Percentiles rank a stretch among this genome's conserved stretches.
Evolutionary conservation across 1,140 invertebrate species (phyloP).

Genomic region (Mizuhopecten yessoensis): DNA sequence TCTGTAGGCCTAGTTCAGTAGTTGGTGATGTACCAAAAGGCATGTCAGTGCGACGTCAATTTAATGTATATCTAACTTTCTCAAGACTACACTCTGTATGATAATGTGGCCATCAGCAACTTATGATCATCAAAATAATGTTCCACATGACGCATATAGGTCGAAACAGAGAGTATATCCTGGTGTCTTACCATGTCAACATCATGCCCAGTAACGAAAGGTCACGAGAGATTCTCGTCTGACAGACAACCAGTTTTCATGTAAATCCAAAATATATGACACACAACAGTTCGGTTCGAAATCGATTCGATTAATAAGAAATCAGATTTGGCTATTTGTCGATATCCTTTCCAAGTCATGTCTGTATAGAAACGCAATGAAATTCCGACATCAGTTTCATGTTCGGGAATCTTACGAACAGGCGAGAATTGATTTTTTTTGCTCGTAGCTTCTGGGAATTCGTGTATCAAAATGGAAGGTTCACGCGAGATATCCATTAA

Average conservation of each 20-base stretch:
- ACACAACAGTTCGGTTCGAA: neutral
- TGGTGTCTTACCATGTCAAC: neutral
- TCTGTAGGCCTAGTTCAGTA: too few relatives aligned
- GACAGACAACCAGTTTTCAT: neutral
- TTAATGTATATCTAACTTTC: too few relatives aligned
- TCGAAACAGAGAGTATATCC: neutral
- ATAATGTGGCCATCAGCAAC: too few relatives aligned
- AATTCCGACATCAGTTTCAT: constrained; percentile 9
- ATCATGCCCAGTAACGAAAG: constrained; percentile 17
- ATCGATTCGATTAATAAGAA: neutral
- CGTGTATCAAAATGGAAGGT: neutral
- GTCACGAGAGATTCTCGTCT: neutral
- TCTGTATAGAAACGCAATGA: neutral
- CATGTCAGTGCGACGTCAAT: too few relatives aligned
- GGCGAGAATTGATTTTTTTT: constrained; percentile 30
- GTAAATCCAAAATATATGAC: neutral
- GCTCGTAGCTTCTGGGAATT: neutral
- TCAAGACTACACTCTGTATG: too few relatives aligned
- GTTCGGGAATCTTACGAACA: constrained; percentile 4
- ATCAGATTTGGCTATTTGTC: neutral
- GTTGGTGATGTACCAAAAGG: too few relatives aligned
- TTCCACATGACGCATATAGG: too few relatives aligned
- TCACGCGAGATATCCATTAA: neutral
- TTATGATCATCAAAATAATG: too few relatives aligned
- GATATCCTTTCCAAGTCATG: neutral